Evolutionary conservation across 2,888 invertebrate genomes (phyloP).

Genomic region (Belgica antarctica): DNA sequence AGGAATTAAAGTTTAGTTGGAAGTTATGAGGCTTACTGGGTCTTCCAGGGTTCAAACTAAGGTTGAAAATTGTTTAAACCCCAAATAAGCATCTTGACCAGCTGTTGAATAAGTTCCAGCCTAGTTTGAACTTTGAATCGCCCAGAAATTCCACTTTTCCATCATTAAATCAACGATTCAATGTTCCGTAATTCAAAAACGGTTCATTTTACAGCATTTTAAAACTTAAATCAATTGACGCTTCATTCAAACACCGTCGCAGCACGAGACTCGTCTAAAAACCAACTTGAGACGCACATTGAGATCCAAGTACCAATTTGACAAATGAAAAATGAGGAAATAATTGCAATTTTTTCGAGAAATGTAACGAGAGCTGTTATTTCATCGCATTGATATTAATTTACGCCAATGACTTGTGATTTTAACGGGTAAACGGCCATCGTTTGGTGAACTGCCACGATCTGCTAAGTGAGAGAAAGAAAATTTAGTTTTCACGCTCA

Average conservation of each 20-base stretch:
- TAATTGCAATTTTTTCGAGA: slow-evolving; percentile 37
- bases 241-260: background rate
- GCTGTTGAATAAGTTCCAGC: too few relatives aligned
- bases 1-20: too few relatives aligned
- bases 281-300: background rate
- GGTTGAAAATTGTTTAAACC: too few relatives aligned
- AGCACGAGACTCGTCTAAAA: background rate
- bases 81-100: too few relatives aligned
- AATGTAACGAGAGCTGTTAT: slow-evolving; percentile 35
- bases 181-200: too few relatives aligned
- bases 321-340: slow-evolving; percentile 29
- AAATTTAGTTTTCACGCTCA: background rate
- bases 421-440: background rate
- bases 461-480: background rate
- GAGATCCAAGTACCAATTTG: slow-evolving; percentile 16
- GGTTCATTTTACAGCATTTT: too few relatives aligned
- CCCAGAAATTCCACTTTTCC: too few relatives aligned
- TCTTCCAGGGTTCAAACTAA: too few relatives aligned
- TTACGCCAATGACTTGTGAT: slow-evolving; percentile 32
- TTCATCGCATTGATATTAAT: slow-evolving; percentile 30
- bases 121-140: too few relatives aligned
- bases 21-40: too few relatives aligned
- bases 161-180: too few relatives aligned
- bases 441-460: background rate
- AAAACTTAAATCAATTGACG: background rate